These are phyloP conservation scores for Lithodes maja DNA, from an alignment of 2,888 invertebrate species.

Conservation along the genomic window DNA sequence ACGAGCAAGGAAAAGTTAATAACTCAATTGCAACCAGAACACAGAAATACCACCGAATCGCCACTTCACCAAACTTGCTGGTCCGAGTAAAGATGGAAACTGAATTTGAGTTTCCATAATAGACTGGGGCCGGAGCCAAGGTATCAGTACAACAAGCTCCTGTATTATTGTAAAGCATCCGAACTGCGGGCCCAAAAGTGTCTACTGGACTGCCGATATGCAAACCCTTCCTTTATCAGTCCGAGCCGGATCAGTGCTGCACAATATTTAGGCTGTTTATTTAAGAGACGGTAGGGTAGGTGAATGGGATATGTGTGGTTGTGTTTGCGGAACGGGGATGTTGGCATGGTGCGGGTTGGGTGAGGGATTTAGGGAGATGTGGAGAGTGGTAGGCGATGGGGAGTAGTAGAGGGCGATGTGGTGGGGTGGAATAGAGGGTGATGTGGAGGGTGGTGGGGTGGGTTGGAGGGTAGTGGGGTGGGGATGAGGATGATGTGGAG, in stretches of 20 bases:
- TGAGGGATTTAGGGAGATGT: not conserved
- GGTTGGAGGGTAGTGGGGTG: not conserved
- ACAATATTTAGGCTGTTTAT: conserved; percentile 1
- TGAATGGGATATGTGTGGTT: not conserved
- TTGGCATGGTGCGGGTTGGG: not conserved
- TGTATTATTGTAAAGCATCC: not conserved
- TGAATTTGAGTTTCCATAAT: no score
- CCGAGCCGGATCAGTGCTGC: not conserved
- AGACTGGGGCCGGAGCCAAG: no score
- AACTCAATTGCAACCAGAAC: no score
- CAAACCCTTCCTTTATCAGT: not conserved
- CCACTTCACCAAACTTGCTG: no score
- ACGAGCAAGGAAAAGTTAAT: no score
- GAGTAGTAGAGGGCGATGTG: not conserved
- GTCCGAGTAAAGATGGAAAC: no score
- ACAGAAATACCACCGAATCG: no score
- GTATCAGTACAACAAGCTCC: no score
- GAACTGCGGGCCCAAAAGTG: not conserved
- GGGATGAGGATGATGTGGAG: not conserved
- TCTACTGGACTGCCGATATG: not conserved
- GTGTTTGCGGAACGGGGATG: not conserved
- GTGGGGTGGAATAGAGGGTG: not conserved
- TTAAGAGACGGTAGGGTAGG: not conserved
- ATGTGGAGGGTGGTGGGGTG: not conserved
- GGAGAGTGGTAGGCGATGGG: not conserved